Base-by-base conservation (phyloP, 2,888 invertebrate species). In the Drosophila monieri region DNA sequence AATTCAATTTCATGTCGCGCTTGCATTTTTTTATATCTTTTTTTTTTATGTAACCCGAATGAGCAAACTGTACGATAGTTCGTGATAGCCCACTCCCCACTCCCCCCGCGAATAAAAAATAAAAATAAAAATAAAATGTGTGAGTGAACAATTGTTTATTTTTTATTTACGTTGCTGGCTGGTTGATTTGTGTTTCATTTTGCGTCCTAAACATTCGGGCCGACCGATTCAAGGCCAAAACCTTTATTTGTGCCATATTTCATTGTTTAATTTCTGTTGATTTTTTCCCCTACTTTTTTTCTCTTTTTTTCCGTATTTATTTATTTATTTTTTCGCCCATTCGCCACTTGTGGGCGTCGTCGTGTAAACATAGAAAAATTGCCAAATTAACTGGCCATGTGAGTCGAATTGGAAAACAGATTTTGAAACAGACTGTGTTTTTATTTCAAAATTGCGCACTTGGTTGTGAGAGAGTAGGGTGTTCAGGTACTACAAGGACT, bases 81-180 rank as follows among this genome's bases (percentile, higher is more conserved):
- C 76, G 77, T 78, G 81, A 78, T 76, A 37, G 75, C 57, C 57
- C 55, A 37, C 47, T 58, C 44, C 55, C 47, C 18, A 21, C 41
- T 6, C 25, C 6, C 10, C 10, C 18, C 21, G 56, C 39, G 58
- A 65, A 41, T 15, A 15, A 46, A 15, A 43, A 64, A 43, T 32
- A 56, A 43, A 43, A 14, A 27, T 23, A 47, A 52, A 8, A 5
- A 25, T 32, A 48, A 12, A 37, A 30, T 25, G 14, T 15, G 32
- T 37, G 54, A 77, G 80, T 77, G 80, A 86, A 86, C 85, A 69
- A 86, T 80, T 86, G 87, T 80, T 80, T 86, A 80, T 80, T 74
- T 62, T 69, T 73, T 67, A 60, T 59, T 25, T 68, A 18, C 21
- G 35, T 47, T 52, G 47, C 52, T 35, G 52, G 46, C 32, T 52